phyloP scores from a whole-genome alignment of 1,140 invertebrate species.

The Anoplolepis gracilipes region DNA sequence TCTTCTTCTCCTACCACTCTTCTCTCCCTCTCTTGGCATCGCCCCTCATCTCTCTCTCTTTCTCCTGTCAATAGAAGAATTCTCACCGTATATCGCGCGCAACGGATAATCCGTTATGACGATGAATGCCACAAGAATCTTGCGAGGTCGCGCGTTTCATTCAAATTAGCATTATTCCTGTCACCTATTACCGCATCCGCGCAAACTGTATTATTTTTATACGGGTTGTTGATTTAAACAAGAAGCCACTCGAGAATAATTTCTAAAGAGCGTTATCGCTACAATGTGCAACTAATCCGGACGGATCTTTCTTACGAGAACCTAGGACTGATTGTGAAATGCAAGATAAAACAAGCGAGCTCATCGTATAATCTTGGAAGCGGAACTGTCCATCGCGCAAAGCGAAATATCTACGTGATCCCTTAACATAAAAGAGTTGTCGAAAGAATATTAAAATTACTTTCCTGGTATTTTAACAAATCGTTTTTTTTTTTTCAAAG shows the following conservation, averaged over 20 bases:
- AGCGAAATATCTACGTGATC: background rate
- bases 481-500: too few species aligned
- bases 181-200: background rate
- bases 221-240: slow-evolving; percentile 34
- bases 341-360: background rate
- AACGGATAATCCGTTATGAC: slow-evolving; percentile 46
- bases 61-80: slow-evolving; percentile 43
- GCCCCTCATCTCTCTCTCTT: background rate
- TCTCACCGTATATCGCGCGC: slow-evolving; percentile 36
- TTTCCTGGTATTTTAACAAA: background rate
- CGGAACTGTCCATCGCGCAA: background rate
- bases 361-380: background rate
- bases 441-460: background rate
- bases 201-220: slow-evolving; percentile 32
- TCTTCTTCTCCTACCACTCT: slow-evolving; percentile 35
- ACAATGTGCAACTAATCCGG: background rate
- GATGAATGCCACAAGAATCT: slow-evolving; percentile 46
- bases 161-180: slow-evolving; percentile 41
- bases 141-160: slow-evolving; percentile 36
- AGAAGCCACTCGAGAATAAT: slow-evolving; percentile 55
- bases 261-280: slow-evolving; percentile 32
- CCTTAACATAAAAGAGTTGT: background rate
- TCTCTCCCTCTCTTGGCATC: background rate
- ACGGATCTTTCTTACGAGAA: background rate
- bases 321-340: background rate